phyloP scores from a whole-genome alignment of 2,888 invertebrate species.

The Tuta absoluta region DNA sequence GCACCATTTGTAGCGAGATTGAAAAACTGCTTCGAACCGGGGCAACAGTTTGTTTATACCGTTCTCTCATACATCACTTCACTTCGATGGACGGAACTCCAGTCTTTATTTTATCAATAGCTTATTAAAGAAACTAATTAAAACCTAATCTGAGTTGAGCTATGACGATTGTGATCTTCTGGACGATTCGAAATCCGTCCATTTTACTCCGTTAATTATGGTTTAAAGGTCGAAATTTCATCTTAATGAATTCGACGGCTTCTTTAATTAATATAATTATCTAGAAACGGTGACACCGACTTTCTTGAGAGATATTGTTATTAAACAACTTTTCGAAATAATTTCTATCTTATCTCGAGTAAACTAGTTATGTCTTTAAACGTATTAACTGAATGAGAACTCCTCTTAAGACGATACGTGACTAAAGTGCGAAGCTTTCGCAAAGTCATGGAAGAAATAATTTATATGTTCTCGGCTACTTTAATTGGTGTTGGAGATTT shows the following conservation, averaged over 20 bases:
- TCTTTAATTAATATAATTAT: conserved; percentile 13
- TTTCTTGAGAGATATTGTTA: conserved; percentile 15
- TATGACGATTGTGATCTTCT: neutral
- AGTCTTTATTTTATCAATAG: conserved; percentile 8
- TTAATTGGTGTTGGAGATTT: conserved; percentile 31
- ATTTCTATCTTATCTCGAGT: conserved; percentile 12
- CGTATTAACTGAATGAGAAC: conserved; percentile 31
- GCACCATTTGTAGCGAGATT: conserved; percentile 75
- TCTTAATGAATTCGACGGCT: conserved; percentile 15
- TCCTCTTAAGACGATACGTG: conserved; percentile 29
- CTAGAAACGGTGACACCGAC: conserved; percentile 8
- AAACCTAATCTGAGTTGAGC: neutral
- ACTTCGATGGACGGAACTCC: conserved; percentile 4
- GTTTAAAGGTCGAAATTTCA: conserved; percentile 9
- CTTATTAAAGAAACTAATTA: conserved; percentile 2
- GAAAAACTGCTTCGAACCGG: conserved; percentile 71
- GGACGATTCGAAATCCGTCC: conserved; percentile 6
- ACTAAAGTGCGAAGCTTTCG: conserved; percentile 29
- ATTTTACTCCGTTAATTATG: conserved; percentile 11
- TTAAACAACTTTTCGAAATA: conserved; percentile 15
- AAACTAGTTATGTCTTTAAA: conserved; percentile 30
- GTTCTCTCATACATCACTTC: conserved; percentile 28
- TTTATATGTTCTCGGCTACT: conserved; percentile 50
- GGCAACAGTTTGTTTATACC: conserved; percentile 47
- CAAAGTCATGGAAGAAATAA: conserved; percentile 24